Evolutionary conservation across 2,113 vertebrate species (phyloP).

Genomic region (Hemiscyllium ocellatum): DNA sequence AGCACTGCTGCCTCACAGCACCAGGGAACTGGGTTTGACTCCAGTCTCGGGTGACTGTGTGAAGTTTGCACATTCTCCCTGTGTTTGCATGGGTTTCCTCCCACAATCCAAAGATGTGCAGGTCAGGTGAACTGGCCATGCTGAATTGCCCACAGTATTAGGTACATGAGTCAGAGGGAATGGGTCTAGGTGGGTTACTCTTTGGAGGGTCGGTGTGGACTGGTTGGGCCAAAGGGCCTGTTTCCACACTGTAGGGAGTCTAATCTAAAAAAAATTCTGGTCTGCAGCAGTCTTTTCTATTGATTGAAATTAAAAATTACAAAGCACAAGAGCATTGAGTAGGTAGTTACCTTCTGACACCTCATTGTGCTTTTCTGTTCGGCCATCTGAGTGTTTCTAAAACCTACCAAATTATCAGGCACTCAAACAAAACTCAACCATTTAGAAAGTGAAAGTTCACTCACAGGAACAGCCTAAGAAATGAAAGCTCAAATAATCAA

Average conservation of each 20-base stretch:
- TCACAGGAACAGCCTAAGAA: background rate
- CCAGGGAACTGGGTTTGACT: too few relatives aligned
- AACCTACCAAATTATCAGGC: background rate
- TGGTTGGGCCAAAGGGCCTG: too few relatives aligned
- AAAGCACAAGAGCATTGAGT: background rate
- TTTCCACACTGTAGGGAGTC: too few relatives aligned
- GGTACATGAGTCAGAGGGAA: too few relatives aligned
- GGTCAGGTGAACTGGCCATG: too few relatives aligned
- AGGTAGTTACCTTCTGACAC: background rate
- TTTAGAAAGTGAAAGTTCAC: background rate
- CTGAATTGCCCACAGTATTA: too few relatives aligned
- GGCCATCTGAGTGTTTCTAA: background rate
- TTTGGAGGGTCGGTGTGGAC: too few relatives aligned
- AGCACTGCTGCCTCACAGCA: too few relatives aligned
- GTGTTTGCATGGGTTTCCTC: background rate
- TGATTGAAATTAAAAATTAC: background rate
- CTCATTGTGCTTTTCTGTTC: background rate
- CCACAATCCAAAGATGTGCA: too few relatives aligned
- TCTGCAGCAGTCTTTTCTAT: background rate
- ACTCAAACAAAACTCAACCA: background rate
- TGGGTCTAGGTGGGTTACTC: too few relatives aligned
- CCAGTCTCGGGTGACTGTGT: background rate
- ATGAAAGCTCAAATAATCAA: background rate
- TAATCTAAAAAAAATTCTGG: too few relatives aligned
- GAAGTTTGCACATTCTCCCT: background rate